Evolutionary conservation across 1,140 invertebrate genomes (phyloP), one percentile per base, ranked within the genome.

Genomic region (Drosophila ohnishii): DNA sequence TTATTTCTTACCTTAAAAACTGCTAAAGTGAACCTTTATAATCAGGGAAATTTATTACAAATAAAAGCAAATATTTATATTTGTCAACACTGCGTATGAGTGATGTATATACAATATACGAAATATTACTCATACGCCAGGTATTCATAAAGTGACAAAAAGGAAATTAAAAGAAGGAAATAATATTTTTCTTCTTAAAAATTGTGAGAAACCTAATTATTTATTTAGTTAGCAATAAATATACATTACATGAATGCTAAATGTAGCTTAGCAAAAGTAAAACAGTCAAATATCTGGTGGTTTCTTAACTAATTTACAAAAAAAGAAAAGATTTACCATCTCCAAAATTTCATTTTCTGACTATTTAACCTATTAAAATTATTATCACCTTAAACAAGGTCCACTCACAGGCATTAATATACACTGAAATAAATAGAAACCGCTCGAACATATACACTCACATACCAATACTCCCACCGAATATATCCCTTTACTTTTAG

Each of bases 401-500:
- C 22, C 42, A 30, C 19, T 14, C 19, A 2, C 8, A n/a, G 8
- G n/a, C 34, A 22, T 13, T 9, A 11, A 19, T 28, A 35, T 28
- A 35, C 56, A 72, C 47, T 37, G 10, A 53, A 44, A 51, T 5
- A 4, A 39, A 40, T 30, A 53, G 25, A 39, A 25, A 35, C 14
- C 30, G 32, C 30, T 34, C 45, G 7, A 42, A 32, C 45, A 51
- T n/a, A 25, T 7, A 25, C 19, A 47, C 45, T 60, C 53, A n/a
- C 19, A 22, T 22, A 53, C 32, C 50, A 13, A 22, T 53, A 40
- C 55, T 67, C 53, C 60, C 72, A 71, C 42, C 91, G 76, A 91
- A 34, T 34, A 86, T 92, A 93, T 94, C 58, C 75, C 63, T 81
- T 42, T 86, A 62, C 63, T 90, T 91, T 79, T 91, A 99, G 98